Evolutionary conservation across 2,888 invertebrate species (phyloP).

Genomic region (Lypha dubia): DNA sequence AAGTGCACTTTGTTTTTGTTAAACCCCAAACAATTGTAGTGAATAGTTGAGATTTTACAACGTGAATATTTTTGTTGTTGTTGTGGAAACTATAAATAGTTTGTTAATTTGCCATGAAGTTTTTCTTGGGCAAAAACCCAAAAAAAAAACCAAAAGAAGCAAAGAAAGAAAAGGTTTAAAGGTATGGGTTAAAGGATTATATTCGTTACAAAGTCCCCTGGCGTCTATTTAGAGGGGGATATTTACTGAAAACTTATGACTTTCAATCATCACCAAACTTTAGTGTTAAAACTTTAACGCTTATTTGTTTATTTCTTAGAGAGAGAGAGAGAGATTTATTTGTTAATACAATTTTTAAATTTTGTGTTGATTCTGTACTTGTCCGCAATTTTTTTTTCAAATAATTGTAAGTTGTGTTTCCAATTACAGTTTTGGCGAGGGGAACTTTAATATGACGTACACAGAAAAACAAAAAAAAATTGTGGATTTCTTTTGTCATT

Average conservation of each 20-base stretch:
- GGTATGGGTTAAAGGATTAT: conserved; percentile 50
- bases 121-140: conserved; percentile 12
- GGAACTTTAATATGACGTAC: too few relatives aligned
- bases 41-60: conserved; percentile 15
- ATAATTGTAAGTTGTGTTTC: not conserved
- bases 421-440: too few relatives aligned
- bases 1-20: conserved; percentile 36
- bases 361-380: too few relatives aligned
- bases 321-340: too few relatives aligned
- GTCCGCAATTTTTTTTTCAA: too few relatives aligned
- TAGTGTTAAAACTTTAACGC: too few relatives aligned
- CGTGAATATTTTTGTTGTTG: not conserved
- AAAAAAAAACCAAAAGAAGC: too few relatives aligned
- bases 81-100: not conserved
- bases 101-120: conserved; percentile 52
- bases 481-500: too few relatives aligned
- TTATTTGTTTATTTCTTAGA: too few relatives aligned
- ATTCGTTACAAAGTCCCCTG: conserved; percentile 1
- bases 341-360: too few relatives aligned
- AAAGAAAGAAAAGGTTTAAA: not conserved
- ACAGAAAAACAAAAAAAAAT: too few relatives aligned
- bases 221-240: conserved; percentile 5
- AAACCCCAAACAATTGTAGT: conserved; percentile 45
- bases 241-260: conserved; percentile 40
- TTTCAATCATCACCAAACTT: conserved; percentile 4